phyloP scores from a whole-genome alignment of 2,888 invertebrate genomes.

The Arrhopalites spinosus region DNA sequence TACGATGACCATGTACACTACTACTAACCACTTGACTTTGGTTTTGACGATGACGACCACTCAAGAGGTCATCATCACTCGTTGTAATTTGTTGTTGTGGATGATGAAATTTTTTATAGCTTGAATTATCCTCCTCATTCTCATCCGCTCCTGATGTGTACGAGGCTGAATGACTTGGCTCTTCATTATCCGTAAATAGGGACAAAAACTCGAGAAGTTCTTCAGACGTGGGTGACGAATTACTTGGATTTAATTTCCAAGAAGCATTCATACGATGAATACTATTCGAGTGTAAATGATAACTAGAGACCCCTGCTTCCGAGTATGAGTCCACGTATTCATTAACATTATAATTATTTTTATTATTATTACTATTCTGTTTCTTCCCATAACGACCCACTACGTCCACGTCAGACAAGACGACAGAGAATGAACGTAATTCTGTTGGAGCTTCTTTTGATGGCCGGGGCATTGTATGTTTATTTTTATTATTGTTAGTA shows the following conservation, averaged over 20 bases:
- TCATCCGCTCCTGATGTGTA: too few relatives aligned
- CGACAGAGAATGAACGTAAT: constrained; percentile 54
- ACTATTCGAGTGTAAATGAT: constrained; percentile 54
- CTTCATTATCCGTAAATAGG: constrained; percentile 42
- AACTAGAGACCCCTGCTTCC: constrained; percentile 51
- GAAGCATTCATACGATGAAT: constrained; percentile 56
- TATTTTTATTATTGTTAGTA: too few relatives aligned
- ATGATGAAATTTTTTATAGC: constrained; percentile 11
- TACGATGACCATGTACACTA: neutral
- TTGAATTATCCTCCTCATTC: neutral
- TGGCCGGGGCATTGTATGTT: too few relatives aligned
- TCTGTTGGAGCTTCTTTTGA: constrained; percentile 45
- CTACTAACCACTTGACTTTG: neutral
- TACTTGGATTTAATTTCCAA: constrained; percentile 52
- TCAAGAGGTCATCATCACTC: neutral
- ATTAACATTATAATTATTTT: constrained; percentile 5
- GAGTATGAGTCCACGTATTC: constrained; percentile 47
- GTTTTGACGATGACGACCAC: neutral
- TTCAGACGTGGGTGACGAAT: constrained; percentile 47
- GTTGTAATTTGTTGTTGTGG: neutral
- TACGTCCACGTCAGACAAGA: constrained; percentile 56
- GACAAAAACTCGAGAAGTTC: constrained; percentile 52
- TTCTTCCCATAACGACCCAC: constrained; percentile 47
- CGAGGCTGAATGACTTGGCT: too few relatives aligned
- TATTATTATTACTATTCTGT: neutral